phyloP scores from a whole-genome alignment of 2,797 vertebrate genomes.

The Enteromius radiatus region DNA sequence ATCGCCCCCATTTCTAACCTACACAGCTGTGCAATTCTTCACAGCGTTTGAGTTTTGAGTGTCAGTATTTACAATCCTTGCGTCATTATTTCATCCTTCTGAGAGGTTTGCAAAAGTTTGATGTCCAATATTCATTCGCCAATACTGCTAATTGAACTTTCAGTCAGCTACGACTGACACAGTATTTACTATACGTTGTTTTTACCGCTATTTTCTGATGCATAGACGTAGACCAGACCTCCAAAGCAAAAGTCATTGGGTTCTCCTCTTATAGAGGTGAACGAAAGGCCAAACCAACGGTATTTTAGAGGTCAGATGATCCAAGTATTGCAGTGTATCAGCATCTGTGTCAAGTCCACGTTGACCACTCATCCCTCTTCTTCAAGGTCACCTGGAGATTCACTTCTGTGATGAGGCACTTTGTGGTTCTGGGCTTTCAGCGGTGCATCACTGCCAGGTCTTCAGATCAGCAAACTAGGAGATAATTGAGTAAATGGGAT shows the following conservation, averaged over 20 bases:
- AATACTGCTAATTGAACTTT: neutral
- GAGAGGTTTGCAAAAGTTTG: neutral
- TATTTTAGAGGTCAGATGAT: constrained; percentile 7
- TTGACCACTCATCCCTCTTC: constrained; percentile 6
- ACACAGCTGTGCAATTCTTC: constrained; percentile 17
- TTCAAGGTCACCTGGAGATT: constrained; percentile 45
- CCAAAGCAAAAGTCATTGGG: neutral
- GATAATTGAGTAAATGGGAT: constrained; percentile 60
- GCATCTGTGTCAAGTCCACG: constrained; percentile 30
- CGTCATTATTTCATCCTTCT: constrained; percentile 38
- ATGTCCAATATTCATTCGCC: neutral
- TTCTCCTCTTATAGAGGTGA: neutral
- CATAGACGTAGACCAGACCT: neutral
- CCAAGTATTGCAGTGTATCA: constrained; percentile 22
- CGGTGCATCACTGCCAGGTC: constrained; percentile 46
- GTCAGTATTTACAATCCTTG: constrained; percentile 19
- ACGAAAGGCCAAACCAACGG: constrained; percentile 2
- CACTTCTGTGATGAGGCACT: constrained; percentile 39
- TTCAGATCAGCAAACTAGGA: constrained; percentile 47
- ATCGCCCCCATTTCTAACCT: constrained; percentile 18
- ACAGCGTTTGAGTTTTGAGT: constrained; percentile 1
- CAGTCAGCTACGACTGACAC: neutral
- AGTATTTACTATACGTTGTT: neutral
- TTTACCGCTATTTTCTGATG: neutral
- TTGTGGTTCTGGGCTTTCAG: constrained; percentile 52